These are phyloP conservation scores for Pituophis catenifer DNA, from an alignment of 2,113 vertebrate species.

Conservation along the genomic window DNA sequence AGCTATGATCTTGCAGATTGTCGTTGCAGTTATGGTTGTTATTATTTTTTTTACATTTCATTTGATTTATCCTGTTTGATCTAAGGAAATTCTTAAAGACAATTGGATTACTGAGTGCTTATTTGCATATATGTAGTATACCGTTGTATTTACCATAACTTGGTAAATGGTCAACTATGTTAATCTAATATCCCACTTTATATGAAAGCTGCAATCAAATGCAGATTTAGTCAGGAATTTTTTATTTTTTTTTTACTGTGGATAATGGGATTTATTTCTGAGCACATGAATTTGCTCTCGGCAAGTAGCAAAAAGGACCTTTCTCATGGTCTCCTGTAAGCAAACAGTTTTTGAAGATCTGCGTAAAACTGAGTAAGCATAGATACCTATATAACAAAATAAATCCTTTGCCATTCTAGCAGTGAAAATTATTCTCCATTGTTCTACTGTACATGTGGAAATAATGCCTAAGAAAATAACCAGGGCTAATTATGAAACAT, in stretches of 20 bases:
- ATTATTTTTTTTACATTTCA: not conserved
- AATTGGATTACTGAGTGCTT: not conserved
- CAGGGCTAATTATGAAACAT: not conserved
- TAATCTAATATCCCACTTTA: not conserved
- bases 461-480: conserved; percentile 5
- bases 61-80: not conserved
- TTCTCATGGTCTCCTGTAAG: not conserved
- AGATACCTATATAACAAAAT: not conserved
- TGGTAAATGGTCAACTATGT: not conserved
- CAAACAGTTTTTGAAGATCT: not conserved
- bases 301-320: not conserved
- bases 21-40: not conserved
- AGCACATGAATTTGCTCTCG: not conserved
- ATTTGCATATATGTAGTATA: not conserved
- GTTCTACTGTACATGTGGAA: not conserved
- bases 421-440: conserved; percentile 4
- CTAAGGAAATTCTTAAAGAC: not conserved
- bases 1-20: not conserved
- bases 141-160: not conserved
- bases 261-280: not conserved
- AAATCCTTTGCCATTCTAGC: conserved; percentile 8
- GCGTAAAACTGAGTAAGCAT: not conserved
- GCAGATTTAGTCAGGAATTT: not conserved
- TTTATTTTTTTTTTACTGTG: not conserved
- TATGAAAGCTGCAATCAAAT: not conserved